Evolutionary conservation across 2,888 invertebrate genomes (phyloP).

Genomic region (Epiblema foenella): DNA sequence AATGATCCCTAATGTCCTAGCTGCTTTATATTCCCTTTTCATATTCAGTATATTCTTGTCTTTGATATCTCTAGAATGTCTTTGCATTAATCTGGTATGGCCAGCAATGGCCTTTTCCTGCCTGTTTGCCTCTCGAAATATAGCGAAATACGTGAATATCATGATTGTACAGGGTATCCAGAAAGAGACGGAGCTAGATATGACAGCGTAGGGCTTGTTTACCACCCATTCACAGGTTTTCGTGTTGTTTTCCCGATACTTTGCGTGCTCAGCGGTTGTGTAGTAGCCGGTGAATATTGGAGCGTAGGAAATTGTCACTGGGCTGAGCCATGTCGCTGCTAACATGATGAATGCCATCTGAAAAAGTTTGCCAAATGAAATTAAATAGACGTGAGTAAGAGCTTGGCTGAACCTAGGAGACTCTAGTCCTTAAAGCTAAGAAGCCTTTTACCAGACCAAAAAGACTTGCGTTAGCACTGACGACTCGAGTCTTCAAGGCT

Average conservation of each 20-base stretch:
- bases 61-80: slow-evolving; percentile 90
- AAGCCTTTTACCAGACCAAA: too few relatives aligned
- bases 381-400: not conserved
- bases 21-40: slow-evolving; percentile 97
- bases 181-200: slow-evolving; percentile 96
- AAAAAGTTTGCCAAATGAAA: slow-evolving; percentile 48
- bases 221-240: slow-evolving; percentile 91
- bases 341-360: slow-evolving; percentile 81
- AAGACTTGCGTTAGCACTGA: too few relatives aligned
- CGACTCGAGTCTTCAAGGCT: too few relatives aligned
- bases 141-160: slow-evolving; percentile 95
- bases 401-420: too few relatives aligned
- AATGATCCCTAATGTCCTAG: slow-evolving; percentile 97
- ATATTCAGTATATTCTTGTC: slow-evolving; percentile 95
- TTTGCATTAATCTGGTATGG: slow-evolving; percentile 92
- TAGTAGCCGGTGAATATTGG: slow-evolving; percentile 98
- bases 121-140: slow-evolving; percentile 94
- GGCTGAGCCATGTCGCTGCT: slow-evolving; percentile 91
- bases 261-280: slow-evolving; percentile 90
- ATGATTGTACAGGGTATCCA: slow-evolving; percentile 98
- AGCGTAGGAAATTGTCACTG: slow-evolving; percentile 95
- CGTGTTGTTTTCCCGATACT: slow-evolving; percentile 72
- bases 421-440: too few relatives aligned
- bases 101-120: slow-evolving; percentile 95
- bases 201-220: slow-evolving; percentile 93